Evolutionary conservation across 2,797 vertebrate species (phyloP), one percentile per base, ranked within the genome.

Genomic region (Acipenser ruthenus): DNA sequence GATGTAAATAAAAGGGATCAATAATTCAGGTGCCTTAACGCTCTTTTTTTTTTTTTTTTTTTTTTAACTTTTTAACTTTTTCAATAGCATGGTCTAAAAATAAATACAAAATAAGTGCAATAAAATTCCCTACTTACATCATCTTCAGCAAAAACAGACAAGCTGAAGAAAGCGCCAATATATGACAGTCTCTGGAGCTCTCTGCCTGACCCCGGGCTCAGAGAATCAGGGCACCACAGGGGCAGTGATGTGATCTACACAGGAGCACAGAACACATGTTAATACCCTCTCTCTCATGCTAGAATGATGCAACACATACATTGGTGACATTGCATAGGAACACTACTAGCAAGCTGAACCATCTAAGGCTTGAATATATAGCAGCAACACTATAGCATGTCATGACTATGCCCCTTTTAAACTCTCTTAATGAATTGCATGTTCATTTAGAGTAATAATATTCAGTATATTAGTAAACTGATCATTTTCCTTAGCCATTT

Each of bases 111-210:
- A 37, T 37, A 37, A 37, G 37, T 37, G 37, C 37, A 37, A 37
- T 37, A 37, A 4, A 37, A n/a, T 50, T 10, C 10, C 5, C 13
- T 47, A 93, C 94, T 94, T 79, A 98, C 97, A 51, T 99, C 94
- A 73, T 99, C 97, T 74, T 99, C 97, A 11, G 94, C 94, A 74
- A 99, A 99, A 71, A 99, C 96, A 1, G 96, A 99, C 64, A 99
- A 93, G 78, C 94, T 95, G 72, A 99, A 97, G 86, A 96, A 98
- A 49, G 92, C 78, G 73, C 97, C 97, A 65, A 99, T 75, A 68
- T 92, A 97, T 58, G 97, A 98, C 6, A 99, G 88, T 82, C 94
- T 93, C 82, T 99, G 97, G 70, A 98, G 84, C 71, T 99, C 97
- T 84, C 97, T 88, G 75, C 97, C 97, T 15, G 89, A 92, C 55